phyloP scores from a whole-genome alignment of 2,797 vertebrate species.

The Neosalanx taihuensis region DNA sequence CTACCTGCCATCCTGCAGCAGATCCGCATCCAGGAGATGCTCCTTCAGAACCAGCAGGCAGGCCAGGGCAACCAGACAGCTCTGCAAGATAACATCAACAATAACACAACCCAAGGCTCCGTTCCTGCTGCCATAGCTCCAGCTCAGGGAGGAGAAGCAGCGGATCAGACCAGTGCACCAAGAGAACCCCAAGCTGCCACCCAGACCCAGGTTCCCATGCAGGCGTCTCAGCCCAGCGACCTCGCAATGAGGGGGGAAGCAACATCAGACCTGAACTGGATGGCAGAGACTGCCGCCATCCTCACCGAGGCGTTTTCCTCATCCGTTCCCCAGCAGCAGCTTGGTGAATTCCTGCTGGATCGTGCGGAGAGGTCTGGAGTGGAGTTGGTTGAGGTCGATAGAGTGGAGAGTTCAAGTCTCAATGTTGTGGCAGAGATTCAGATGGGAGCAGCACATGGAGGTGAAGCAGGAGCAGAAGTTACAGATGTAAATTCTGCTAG shows the following conservation, averaged over 20 bases:
- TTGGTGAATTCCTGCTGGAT: conserved; percentile 64
- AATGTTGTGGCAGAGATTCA: conserved; percentile 57
- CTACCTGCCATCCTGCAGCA: conserved; percentile 95
- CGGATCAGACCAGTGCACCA: conserved; percentile 30
- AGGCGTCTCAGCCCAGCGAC: conserved; percentile 31
- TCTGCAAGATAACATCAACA: conserved; percentile 92
- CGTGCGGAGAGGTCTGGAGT: background rate
- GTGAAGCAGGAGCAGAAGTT: conserved; percentile 15
- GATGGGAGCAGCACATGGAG: conserved; percentile 40
- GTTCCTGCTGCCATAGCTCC: background rate
- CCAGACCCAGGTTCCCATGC: conserved; percentile 29
- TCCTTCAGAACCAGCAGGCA: conserved; percentile 90
- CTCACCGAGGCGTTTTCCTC: conserved; percentile 82
- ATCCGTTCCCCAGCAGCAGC: conserved; percentile 57
- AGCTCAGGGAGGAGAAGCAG: conserved; percentile 15
- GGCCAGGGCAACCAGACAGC: conserved; percentile 86
- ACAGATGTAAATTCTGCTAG: background rate
- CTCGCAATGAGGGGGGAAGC: conserved; percentile 38
- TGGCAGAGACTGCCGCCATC: conserved; percentile 84
- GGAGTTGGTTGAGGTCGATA: background rate
- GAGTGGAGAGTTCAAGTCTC: conserved; percentile 35
- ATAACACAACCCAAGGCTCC: conserved; percentile 69
- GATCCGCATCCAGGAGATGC: conserved; percentile 95
- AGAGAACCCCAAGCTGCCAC: conserved; percentile 29
- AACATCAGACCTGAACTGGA: conserved; percentile 80